Percentiles rank a stretch among this genome's conserved stretches.
phyloP scores from a whole-genome alignment of 2,888 invertebrate genomes.

The Diaperis boleti region DNA sequence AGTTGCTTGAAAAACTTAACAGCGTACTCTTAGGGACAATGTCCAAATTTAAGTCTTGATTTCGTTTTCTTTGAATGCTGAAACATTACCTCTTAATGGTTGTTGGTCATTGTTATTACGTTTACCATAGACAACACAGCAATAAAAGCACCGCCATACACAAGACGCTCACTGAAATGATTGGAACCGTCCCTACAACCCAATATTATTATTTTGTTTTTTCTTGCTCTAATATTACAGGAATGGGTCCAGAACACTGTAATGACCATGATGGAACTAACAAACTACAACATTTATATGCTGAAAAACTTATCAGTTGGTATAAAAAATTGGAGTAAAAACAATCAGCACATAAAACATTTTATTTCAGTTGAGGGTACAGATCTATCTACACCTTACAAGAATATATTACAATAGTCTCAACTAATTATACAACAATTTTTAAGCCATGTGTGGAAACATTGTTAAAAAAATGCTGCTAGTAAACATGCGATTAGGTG shows the following conservation, averaged over 20 bases:
- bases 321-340: neutral
- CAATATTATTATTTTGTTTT: neutral
- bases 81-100: neutral
- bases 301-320: conserved; percentile 11
- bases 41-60: neutral
- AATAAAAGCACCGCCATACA: conserved; percentile 10
- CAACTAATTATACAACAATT: conserved; percentile 19
- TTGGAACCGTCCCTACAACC: conserved; percentile 3
- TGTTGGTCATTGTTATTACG: neutral
- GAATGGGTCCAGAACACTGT: conserved; percentile 13
- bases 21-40: neutral
- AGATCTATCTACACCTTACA: conserved; percentile 31
- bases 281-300: too few relatives aligned
- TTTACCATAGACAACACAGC: conserved; percentile 14
- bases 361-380: conserved; percentile 19
- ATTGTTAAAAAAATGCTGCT: conserved; percentile 1
- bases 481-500: conserved; percentile 5
- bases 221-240: neutral
- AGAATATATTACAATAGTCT: conserved; percentile 25
- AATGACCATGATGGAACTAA: conserved; percentile 8
- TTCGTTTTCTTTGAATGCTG: conserved; percentile 14
- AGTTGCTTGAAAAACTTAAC: neutral
- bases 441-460: conserved; percentile 5
- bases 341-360: conserved; percentile 17
- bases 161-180: conserved; percentile 9